Evolutionary conservation across 1,140 invertebrate species (phyloP).

Genomic region (Panulirus ornatus): DNA sequence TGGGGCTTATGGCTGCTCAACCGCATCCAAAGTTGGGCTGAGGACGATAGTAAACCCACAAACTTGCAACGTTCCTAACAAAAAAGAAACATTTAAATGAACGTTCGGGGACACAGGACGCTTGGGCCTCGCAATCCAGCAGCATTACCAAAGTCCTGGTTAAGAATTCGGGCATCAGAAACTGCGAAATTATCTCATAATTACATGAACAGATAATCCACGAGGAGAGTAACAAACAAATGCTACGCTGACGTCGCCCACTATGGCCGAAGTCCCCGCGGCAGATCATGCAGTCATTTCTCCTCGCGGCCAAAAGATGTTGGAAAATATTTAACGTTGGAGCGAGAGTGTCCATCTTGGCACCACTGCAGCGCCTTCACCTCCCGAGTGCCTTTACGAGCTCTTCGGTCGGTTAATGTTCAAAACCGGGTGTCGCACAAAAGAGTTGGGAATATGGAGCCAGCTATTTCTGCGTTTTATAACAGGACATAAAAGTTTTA

Average conservation of each 20-base stretch:
- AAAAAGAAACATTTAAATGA: constrained; percentile 53
- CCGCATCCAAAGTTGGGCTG: constrained; percentile 26
- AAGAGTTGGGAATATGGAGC: constrained; percentile 51
- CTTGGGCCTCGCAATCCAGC: neutral
- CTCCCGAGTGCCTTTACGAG: constrained; percentile 40
- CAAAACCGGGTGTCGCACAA: constrained; percentile 38
- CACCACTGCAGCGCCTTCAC: neutral
- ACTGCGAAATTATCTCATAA: neutral
- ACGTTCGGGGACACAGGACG: neutral
- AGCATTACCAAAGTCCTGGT: constrained; percentile 23
- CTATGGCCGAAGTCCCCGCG: neutral
- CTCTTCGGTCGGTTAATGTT: constrained; percentile 54
- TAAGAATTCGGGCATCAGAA: neutral
- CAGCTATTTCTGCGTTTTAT: constrained; percentile 53
- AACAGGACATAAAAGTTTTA: constrained; percentile 62
- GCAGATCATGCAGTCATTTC: constrained; percentile 13
- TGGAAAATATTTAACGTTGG: constrained; percentile 22
- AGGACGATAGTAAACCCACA: constrained; percentile 47
- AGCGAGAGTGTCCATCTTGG: constrained; percentile 16
- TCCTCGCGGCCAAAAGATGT: neutral
- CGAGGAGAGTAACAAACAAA: neutral
- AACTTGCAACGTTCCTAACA: constrained; percentile 32
- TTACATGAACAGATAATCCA: neutral
- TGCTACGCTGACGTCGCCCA: too few relatives aligned
- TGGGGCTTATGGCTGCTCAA: constrained; percentile 51